Evolutionary conservation across 2,113 vertebrate species (phyloP), one percentile per base, ranked within the genome.

Genomic region (Rattus rattus): DNA sequence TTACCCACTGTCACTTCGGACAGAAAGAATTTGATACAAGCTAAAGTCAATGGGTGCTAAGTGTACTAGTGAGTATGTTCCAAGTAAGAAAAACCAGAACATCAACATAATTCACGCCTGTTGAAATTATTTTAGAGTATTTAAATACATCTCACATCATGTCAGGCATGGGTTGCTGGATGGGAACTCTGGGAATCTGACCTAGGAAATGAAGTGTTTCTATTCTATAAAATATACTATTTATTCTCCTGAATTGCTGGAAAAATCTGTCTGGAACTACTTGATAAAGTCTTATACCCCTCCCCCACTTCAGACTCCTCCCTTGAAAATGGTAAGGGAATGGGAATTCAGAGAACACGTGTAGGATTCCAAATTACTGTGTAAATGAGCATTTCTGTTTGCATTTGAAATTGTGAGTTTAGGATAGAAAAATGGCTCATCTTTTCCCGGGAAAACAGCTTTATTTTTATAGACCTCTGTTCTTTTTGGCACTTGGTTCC

Each of bases 61-160:
- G 89, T 92, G 97, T 98, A 98, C 93, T 96, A 93, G 97, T 67
- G 96, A 98, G 95, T 96, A 87, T 96, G 91, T 95, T 96, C 90
- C 94, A 61, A 93, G 83, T 96, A 93, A 96, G 94, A 97, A 95
- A 96, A 97, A 96, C 0, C 92, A 96, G 97, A 96, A 98, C 97
- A 92, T 94, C 94, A 97, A 77, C 84, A 77, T 98, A 98, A 94
- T 98, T 98, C 98, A 98, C 98, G 98, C 98, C 97, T 98, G 96
- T 97, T 97, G 94, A 98, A 98, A 98, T 98, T 98, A 98, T 97
- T 98, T 98, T 95, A 92, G 95, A 97, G 87, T 97, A 97, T 98
- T 98, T 98, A 98, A 98, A 98, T 98, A 95, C 91, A 96, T 98
- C 94, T 97, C 97, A 94, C 87, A 97, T 98, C 98, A 97, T 95